phyloP scores from a whole-genome alignment of 2,797 vertebrate species.

The Amazonetta brasiliensis region DNA sequence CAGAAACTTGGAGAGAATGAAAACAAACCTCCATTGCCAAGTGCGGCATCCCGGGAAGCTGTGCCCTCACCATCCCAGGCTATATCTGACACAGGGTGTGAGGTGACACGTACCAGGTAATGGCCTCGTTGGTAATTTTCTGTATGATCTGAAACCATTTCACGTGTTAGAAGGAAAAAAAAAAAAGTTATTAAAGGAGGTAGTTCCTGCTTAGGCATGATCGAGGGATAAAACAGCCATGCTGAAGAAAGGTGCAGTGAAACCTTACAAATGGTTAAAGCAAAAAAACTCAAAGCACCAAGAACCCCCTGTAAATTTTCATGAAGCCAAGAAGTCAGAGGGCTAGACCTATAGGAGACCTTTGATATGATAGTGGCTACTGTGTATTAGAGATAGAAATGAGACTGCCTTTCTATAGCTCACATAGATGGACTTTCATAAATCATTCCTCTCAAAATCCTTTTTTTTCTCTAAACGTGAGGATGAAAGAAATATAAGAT shows the following conservation, averaged over 20 bases:
- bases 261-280: background rate
- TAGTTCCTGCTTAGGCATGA: background rate
- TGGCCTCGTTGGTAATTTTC: background rate
- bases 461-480: background rate
- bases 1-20: conserved; percentile 23
- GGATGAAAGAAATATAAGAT: background rate
- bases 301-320: no score
- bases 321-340: background rate
- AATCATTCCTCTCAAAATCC: background rate
- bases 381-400: background rate
- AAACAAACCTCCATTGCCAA: background rate
- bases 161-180: background rate
- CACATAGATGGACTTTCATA: background rate
- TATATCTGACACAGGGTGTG: background rate
- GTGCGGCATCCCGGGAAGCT: background rate
- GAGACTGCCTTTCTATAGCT: background rate
- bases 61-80: conserved; percentile 13
- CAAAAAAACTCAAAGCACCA: background rate
- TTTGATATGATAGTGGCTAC: background rate
- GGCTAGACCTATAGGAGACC: background rate
- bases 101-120: conserved; percentile 72
- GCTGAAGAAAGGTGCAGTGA: background rate
- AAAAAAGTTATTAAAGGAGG: background rate
- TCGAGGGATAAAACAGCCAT: background rate
- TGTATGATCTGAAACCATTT: background rate